Base-by-base conservation (phyloP, 2,888 invertebrate genomes). In the Campoplex nolae region DNA sequence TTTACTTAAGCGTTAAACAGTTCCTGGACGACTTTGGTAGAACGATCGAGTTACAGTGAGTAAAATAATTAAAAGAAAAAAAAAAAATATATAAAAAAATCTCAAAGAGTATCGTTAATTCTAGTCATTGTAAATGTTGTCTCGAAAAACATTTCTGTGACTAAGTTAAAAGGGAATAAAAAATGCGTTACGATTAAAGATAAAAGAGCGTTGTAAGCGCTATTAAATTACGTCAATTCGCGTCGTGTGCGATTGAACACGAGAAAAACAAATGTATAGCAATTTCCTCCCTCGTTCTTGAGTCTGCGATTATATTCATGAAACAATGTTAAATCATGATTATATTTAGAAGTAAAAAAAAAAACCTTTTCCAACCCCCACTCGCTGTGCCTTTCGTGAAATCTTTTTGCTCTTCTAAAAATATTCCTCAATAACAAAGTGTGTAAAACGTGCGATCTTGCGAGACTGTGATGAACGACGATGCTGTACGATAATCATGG, bases 1-100 rank as follows among this genome's bases (percentile, higher is more conserved):
- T 23, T 83, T 58, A 48, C 81, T 77, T 84, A 83, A 86, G 75
- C 67, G 70, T 84, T 84, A 88, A 82, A 86, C 75, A 84, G 81
- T 87, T 84, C 75, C 78, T 78, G 84, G 84, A 87, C 87, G 84
- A 82, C 87, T 84, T 84, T 84, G 82, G 75, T 84, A 82, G 84
- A 62, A 84, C 82, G 84, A 62, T 82, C 82, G 78, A 84, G 70
- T 84, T 81, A 81, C 73, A 74, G 48, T 45, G 48, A 42, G 78
- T 80, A 80, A 65, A 77, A 80, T 79, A 67, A 23, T 23, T 23
- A 23, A 23, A 23, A 23, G 23, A 23, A 23, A 74, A 62, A 51
- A 48, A 18, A 77, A 32, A 16, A 6, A 6, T 16, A 62, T 9
- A 62, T 7, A 16, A 62, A 62, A 32, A 62, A 62, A 62, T 62